Conservation (phyloP, 2,888 invertebrate genomes). For the Amblyjoppa proteus region DNA sequence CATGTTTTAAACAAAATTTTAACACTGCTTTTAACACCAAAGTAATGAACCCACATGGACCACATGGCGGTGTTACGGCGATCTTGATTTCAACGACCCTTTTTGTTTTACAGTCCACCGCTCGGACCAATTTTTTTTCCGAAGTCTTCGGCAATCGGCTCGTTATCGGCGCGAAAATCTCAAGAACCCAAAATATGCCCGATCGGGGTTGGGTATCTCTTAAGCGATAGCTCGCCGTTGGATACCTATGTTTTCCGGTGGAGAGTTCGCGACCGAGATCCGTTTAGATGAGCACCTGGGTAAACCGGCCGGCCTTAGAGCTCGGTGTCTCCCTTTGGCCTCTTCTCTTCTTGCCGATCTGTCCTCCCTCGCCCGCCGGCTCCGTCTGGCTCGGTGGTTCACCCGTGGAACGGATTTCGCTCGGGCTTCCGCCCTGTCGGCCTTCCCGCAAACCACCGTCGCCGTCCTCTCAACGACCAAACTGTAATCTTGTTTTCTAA, state of each 20-base stretch:
- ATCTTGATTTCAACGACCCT: no score
- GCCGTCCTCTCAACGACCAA: slow-evolving; percentile 64
- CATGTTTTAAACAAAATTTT: no score
- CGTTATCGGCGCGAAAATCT: no score
- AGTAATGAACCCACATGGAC: no score
- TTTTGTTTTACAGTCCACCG: no score
- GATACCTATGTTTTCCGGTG: not conserved
- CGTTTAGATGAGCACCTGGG: slow-evolving; percentile 52
- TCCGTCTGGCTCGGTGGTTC: slow-evolving; percentile 49
- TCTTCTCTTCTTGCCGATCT: slow-evolving; percentile 19
- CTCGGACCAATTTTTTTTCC: no score
- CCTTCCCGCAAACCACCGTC: slow-evolving; percentile 42
- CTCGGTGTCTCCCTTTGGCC: slow-evolving; percentile 5
- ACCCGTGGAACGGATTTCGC: slow-evolving; percentile 71
- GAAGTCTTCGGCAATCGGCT: no score
- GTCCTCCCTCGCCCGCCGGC: slow-evolving; percentile 36
- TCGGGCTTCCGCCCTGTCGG: slow-evolving; percentile 42
- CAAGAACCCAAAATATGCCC: not conserved
- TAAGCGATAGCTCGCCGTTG: not conserved
- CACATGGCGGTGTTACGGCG: no score
- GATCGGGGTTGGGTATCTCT: not conserved
- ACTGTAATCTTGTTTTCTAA: slow-evolving; percentile 84
- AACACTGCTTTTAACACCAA: no score
- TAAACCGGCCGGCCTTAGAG: slow-evolving; percentile 10
- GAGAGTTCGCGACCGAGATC: slow-evolving; percentile 45